phyloP scores from a whole-genome alignment of 35 echinoderm and acorn worm genomes.

The Anneissia japonica region DNA sequence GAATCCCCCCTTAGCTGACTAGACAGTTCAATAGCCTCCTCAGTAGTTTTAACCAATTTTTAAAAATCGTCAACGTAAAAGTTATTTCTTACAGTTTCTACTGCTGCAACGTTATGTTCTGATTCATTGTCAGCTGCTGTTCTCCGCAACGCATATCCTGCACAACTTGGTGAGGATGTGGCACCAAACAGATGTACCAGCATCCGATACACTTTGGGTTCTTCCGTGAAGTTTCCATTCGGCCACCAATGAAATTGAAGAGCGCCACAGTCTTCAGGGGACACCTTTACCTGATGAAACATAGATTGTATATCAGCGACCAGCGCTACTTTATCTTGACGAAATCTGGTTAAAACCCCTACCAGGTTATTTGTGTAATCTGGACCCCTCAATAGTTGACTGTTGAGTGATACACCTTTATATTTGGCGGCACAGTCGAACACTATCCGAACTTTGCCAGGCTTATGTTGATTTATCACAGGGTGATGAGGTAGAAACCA shows the following conservation, averaged over 20 bases:
- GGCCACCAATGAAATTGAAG: constrained; percentile 43
- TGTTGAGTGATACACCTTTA: constrained; percentile 30
- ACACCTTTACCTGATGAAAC: constrained; percentile 47
- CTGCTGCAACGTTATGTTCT: too few relatives aligned
- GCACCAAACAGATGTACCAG: constrained; percentile 53
- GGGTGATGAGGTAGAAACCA: constrained; percentile 45
- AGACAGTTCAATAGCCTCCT: too few relatives aligned
- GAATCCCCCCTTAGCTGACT: too few relatives aligned
- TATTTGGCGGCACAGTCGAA: constrained; percentile 15
- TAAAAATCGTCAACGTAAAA: too few relatives aligned
- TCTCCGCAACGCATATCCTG: too few relatives aligned
- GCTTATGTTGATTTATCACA: constrained; percentile 15
- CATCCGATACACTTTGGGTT: constrained; percentile 15
- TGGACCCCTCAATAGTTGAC: constrained; percentile 32
- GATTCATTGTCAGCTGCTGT: too few relatives aligned
- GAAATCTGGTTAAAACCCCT: constrained; percentile 22
- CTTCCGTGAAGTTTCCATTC: constrained; percentile 9
- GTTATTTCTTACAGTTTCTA: too few relatives aligned
- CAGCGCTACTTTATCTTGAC: constrained; percentile 18
- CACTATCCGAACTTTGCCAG: constrained; percentile 14
- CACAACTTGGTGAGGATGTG: too few relatives aligned
- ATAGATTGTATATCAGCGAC: constrained; percentile 35
- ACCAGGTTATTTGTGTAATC: constrained; percentile 34
- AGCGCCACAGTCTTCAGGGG: not conserved
- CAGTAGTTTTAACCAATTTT: too few relatives aligned